Base-by-base conservation (phyloP, 2,888 invertebrate species). In the Drosophila anomelani region DNA sequence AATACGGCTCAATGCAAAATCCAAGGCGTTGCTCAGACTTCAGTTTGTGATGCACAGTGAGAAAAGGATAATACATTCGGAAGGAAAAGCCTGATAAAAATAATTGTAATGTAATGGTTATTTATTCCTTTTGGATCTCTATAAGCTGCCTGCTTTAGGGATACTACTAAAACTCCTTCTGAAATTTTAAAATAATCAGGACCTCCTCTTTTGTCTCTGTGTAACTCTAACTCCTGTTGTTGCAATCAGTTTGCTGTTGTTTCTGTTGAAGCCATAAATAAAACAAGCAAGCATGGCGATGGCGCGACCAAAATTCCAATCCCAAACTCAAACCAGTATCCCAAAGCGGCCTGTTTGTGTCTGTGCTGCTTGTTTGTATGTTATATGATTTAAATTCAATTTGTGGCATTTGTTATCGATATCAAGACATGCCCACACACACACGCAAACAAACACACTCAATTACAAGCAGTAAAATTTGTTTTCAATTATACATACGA, bases 331-430 rank as follows among this genome's bases (percentile, higher is more conserved):
- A 47, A 47, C 47, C 10, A n/a, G 3, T 66, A 46, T 67, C 58
- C 54, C 49, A 68, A 17, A 41, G 26, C 38, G 63, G 57, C 62
- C 46, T 41, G 68, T 34, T 67, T 56, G 49, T 43, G 26, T 56
- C 38, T 66, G 46, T 47, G 43, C 23, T 44, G 54, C 61, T 44
- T 76, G 55, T 70, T 56, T 73, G 61, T 67, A 57, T 86, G 87
- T 79, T 75, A 79, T 81, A 87, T 88, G 84, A 84, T 84, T 84
- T 85, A 85, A 85, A 85, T 85, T 85, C 84, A 85, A 85, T 85
- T 85, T 85, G 87, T 69, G 84, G 84, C 87, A 79, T 85, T 85
- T 85, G 89, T 85, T 85, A 85, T 85, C 84, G 84, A 85, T 85
- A 88, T 76, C 85, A 81, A 88, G 88, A 76, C 89, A 79, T 67